These are phyloP conservation scores for Hypocryptadius cinnamomeus DNA, from an alignment of 2,113 vertebrate genomes.

Conservation along the genomic window DNA sequence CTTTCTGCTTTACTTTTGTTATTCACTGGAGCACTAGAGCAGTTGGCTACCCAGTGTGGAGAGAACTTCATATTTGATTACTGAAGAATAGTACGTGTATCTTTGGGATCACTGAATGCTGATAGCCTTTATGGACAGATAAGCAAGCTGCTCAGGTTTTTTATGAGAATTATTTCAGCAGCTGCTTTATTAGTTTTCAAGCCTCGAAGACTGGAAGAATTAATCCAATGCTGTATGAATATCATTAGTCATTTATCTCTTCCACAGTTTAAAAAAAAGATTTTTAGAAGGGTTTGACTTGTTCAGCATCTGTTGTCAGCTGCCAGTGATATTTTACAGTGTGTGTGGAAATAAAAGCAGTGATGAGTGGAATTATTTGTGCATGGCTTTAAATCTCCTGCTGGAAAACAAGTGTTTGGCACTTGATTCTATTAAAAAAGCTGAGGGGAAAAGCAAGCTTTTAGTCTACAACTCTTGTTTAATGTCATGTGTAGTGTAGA, in stretches of 20 bases:
- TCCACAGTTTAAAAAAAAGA: fast-evolving
- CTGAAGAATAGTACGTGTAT: not conserved
- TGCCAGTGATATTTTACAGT: not conserved
- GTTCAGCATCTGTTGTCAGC: not conserved
- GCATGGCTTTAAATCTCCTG: not conserved
- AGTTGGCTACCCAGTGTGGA: not conserved
- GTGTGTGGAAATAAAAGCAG: not conserved
- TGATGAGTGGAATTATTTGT: not conserved
- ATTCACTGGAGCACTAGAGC: not conserved
- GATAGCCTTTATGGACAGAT: not conserved
- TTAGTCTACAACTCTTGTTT: not conserved
- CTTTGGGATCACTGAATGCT: not conserved
- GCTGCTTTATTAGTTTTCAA: not conserved
- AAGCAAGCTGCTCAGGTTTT: not conserved
- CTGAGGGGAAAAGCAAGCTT: not conserved
- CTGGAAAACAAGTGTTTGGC: not conserved
- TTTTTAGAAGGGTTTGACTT: not conserved
- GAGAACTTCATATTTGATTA: not conserved
- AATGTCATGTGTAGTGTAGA: not conserved
- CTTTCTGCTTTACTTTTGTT: not conserved
- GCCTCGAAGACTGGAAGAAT: not conserved
- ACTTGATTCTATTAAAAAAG: not conserved
- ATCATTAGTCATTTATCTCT: not conserved
- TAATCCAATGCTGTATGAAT: fast-evolving
- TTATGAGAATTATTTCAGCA: not conserved